A percentile compares a stretch with the other conserved stretches of the same genome.
These are phyloP conservation scores for Stenopsyche tienmushanensis DNA, from an alignment of 1,140 invertebrate species.

Conservation along the genomic window DNA sequence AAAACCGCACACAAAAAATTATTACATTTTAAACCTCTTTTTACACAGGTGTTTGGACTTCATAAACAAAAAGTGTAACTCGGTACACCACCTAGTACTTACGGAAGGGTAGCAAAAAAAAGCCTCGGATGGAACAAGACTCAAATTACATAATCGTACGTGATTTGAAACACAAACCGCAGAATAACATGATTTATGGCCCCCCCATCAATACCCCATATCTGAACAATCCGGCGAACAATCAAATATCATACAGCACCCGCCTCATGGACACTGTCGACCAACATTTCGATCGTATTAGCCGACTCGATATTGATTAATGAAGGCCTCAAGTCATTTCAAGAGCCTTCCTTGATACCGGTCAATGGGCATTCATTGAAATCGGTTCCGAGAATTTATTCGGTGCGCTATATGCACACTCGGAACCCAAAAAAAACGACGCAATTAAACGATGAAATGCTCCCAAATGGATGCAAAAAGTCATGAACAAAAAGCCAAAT, in stretches of 20 bases:
- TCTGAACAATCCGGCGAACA: too few species aligned
- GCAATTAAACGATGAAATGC: not conserved
- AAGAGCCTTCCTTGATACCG: not conserved
- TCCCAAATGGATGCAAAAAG: not conserved
- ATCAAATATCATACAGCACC: too few species aligned
- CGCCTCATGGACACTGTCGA: too few species aligned
- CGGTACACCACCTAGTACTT: not conserved
- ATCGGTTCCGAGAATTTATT: not conserved
- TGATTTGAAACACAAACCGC: constrained; percentile 40
- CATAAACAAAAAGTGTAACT: not conserved
- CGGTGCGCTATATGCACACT: not conserved
- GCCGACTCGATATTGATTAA: not conserved
- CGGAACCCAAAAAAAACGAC: not conserved
- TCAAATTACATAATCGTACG: constrained; percentile 41
- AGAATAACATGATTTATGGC: constrained; percentile 40
- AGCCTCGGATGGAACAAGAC: constrained; percentile 26
- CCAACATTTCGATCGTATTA: too few species aligned
- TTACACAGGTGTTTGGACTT: not conserved
- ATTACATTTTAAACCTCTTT: too few species aligned
- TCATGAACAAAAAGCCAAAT: not conserved
- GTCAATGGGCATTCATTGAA: not conserved
- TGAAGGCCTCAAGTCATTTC: not conserved
- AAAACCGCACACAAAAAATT: too few species aligned
- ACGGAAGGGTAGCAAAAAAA: not conserved
- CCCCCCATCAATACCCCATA: not conserved